These are phyloP conservation scores for Coracopsis vasa DNA, from an alignment of 2,113 vertebrate species.

Conservation along the genomic window DNA sequence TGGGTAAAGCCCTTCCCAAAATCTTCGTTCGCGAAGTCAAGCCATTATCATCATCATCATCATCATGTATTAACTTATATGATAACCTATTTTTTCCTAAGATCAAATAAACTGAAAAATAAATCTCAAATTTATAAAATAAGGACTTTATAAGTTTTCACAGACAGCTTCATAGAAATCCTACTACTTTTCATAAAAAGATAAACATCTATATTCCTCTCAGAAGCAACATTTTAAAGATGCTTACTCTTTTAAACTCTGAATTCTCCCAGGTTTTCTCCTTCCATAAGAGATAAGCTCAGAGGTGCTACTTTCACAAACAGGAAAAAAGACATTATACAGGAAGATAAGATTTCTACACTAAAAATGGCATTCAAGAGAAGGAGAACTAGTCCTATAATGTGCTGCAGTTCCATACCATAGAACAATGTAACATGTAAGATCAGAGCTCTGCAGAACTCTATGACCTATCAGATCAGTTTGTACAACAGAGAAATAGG, in stretches of 20 bases:
- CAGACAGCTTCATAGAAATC: background rate
- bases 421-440: background rate
- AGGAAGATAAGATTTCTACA: background rate
- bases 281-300: background rate
- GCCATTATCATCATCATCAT: too few species aligned
- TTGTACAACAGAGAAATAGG: background rate
- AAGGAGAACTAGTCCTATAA: background rate
- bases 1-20: too few species aligned
- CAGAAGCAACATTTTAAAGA: background rate
- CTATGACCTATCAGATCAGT: background rate
- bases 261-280: background rate
- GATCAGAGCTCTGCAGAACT: background rate
- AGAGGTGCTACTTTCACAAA: background rate
- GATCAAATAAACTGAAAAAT: background rate
- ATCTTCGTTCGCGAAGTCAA: too few species aligned
- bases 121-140: background rate
- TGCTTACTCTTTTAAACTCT: background rate
- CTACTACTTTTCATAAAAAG: background rate
- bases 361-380: background rate
- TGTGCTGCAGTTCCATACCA: background rate
- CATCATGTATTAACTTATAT: background rate
- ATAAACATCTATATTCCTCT: background rate
- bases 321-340: background rate
- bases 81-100: background rate
- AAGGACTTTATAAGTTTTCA: background rate